Evolutionary conservation across 2,888 invertebrate species (phyloP).

Genomic region (Lepas anatifera): DNA sequence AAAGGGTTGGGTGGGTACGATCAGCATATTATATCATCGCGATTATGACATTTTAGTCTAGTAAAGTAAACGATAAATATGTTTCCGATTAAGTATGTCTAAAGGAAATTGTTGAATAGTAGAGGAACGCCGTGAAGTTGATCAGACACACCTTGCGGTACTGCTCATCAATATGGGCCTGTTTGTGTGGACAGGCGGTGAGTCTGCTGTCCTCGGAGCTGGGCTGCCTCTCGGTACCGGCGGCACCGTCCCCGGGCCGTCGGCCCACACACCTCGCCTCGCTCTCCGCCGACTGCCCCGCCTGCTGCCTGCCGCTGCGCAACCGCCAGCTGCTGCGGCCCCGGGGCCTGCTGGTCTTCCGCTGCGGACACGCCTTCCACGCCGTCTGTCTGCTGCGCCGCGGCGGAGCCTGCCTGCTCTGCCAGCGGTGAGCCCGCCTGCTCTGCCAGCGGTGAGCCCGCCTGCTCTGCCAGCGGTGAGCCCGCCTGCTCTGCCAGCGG

Average conservation of each 20-base stretch:
- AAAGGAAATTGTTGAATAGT: too few species aligned
- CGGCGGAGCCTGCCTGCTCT: not conserved
- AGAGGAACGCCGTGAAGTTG: too few species aligned
- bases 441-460: too few species aligned
- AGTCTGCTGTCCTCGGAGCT: not conserved
- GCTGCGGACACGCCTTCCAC: slow-evolving; percentile 9
- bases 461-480: too few species aligned
- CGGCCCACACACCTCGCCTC: not conserved
- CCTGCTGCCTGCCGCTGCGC: slow-evolving; percentile 1
- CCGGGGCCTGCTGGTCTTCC: not conserved
- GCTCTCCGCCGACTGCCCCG: not conserved
- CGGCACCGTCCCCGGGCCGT: not conserved
- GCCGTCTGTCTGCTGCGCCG: not conserved
- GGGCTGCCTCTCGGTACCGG: not conserved
- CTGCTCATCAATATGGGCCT: too few species aligned
- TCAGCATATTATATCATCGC: too few species aligned
- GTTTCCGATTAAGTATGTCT: too few species aligned
- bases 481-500: too few species aligned
- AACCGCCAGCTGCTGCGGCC: not conserved
- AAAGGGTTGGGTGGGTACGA: too few species aligned
- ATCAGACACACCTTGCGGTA: too few species aligned
- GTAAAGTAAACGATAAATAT: too few species aligned
- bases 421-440: not conserved
- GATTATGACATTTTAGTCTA: too few species aligned
- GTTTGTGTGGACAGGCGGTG: not conserved